Percentiles rank a stretch among this genome's conserved stretches.
phyloP scores from a whole-genome alignment of 1,140 invertebrate species.

The Hycleus phaleratus region DNA sequence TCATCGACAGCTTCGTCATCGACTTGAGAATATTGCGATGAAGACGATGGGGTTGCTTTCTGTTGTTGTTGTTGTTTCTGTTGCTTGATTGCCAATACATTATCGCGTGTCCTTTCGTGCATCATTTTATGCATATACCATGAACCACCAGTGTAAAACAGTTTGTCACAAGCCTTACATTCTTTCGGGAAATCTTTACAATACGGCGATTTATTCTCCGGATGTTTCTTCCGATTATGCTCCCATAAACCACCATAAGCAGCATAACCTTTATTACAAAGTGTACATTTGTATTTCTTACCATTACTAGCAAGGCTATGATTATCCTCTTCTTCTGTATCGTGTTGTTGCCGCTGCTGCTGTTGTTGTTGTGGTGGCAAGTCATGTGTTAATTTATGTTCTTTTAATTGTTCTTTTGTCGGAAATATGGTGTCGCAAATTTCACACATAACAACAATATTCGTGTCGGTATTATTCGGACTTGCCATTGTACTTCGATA shows the following conservation, averaged over 20 bases:
- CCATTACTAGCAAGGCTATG: not conserved
- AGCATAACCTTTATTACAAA: constrained; percentile 27
- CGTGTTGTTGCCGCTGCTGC: not conserved
- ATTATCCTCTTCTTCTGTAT: constrained; percentile 7
- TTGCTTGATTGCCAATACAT: constrained; percentile 1
- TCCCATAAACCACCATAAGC: constrained; percentile 28
- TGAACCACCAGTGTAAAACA: constrained; percentile 25
- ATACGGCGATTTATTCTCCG: constrained; percentile 3
- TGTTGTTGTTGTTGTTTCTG: not conserved
- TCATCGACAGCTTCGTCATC: constrained; percentile 12
- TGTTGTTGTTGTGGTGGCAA: constrained; percentile 4
- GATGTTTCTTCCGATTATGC: constrained; percentile 28
- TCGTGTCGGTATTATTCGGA: constrained; percentile 17
- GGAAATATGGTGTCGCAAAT: constrained; percentile 29
- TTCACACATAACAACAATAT: constrained; percentile 21
- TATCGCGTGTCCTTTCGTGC: constrained; percentile 20
- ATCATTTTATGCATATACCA: constrained; percentile 29
- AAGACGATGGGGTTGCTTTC: constrained; percentile 2
- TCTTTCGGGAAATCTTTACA: constrained; percentile 26
- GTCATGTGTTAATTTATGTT: constrained; percentile 24
- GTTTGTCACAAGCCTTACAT: constrained; percentile 31
- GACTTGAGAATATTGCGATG: not conserved
- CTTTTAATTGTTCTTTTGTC: constrained; percentile 25
- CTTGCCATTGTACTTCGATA: constrained; percentile 29
- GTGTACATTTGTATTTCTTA: constrained; percentile 23